Evolutionary conservation across 2,797 vertebrate species (phyloP).

Genomic region (Oryzias dopingdopingensis): DNA sequence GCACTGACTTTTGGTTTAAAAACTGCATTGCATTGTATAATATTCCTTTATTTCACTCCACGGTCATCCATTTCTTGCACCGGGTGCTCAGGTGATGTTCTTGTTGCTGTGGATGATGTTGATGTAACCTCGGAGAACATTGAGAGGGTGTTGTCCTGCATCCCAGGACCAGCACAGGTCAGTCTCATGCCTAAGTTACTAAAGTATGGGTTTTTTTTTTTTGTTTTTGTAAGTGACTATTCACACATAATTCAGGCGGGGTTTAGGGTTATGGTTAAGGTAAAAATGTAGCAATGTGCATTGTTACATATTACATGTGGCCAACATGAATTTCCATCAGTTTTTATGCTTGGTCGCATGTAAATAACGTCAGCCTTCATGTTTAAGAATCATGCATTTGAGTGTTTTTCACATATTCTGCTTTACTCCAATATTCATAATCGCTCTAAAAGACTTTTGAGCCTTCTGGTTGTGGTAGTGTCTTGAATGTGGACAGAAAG

Average conservation of each 20-base stretch:
- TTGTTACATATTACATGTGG: too few species aligned
- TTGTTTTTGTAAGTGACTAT: too few species aligned
- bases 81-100: slow-evolving; percentile 84
- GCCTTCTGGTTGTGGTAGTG: slow-evolving; percentile 14
- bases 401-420: too few species aligned
- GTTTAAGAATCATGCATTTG: too few species aligned
- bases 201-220: too few species aligned
- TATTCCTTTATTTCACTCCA: not conserved
- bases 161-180: slow-evolving; percentile 94
- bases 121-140: slow-evolving; percentile 95
- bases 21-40: not conserved
- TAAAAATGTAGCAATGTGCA: too few species aligned
- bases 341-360: too few species aligned
- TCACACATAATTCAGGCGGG: too few species aligned
- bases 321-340: too few species aligned
- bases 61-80: not conserved
- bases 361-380: too few species aligned
- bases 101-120: slow-evolving; percentile 93
- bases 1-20: not conserved
- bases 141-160: slow-evolving; percentile 92
- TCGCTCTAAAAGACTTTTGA: slow-evolving; percentile 25
- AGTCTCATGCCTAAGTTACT: slow-evolving; percentile 4
- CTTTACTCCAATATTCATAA: not conserved
- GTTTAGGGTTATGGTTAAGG: too few species aligned
- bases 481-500: slow-evolving; percentile 37